Conservation (phyloP, 2,113 vertebrate genomes). For the Nansenia antarctica region DNA sequence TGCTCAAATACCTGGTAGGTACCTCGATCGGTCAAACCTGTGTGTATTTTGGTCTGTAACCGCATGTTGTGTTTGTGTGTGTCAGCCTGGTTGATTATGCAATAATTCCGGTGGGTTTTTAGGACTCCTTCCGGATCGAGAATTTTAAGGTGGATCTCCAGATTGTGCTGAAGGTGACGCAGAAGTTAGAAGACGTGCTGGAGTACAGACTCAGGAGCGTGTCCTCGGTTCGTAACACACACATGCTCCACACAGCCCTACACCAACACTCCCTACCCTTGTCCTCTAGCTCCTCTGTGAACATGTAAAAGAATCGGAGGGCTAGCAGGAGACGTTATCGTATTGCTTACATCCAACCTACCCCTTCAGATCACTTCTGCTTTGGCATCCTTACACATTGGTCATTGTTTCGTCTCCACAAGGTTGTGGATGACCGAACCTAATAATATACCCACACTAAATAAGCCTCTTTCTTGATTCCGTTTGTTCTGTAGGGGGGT, state of each 20-base stretch:
- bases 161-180: constrained; percentile 79
- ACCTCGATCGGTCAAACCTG: background rate
- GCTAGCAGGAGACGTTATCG: background rate
- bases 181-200: constrained; percentile 79
- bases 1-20: constrained; percentile 73
- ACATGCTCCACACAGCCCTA: background rate
- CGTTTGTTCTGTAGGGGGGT: constrained; percentile 41
- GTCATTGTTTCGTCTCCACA: background rate
- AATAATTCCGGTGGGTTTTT: constrained; percentile 16
- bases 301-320: background rate
- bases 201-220: constrained; percentile 76
- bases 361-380: background rate
- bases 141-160: constrained; percentile 77
- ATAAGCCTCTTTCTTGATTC: background rate
- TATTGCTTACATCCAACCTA: no score
- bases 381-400: background rate
- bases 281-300: background rate
- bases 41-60: background rate
- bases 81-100: background rate
- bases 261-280: background rate
- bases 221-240: constrained; percentile 54
- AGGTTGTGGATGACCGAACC: no score
- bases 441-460: background rate
- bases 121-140: constrained; percentile 78
- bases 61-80: background rate